These are phyloP conservation scores for Cathartes aura DNA, from an alignment of 2,113 vertebrate genomes.

Conservation along the genomic window DNA sequence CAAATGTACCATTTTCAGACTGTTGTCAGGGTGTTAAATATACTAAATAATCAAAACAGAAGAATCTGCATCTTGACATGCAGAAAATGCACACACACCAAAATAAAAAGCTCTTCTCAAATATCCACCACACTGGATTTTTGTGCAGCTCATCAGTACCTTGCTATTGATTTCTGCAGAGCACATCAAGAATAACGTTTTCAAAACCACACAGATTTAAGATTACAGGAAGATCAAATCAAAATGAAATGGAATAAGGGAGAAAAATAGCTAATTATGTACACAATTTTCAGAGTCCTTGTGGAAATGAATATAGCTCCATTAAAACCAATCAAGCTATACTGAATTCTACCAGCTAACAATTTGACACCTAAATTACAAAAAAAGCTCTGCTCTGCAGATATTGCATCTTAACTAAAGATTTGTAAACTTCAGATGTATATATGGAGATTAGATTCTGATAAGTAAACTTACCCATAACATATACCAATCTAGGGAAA, in stretches of 20 bases:
- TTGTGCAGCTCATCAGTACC: background rate
- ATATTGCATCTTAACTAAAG: background rate
- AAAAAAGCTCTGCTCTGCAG: background rate
- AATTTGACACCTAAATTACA: background rate
- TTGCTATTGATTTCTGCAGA: background rate
- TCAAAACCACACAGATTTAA: background rate
- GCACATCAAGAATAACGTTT: background rate
- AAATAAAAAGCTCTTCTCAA: background rate
- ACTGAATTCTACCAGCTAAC: background rate
- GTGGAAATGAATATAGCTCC: background rate
- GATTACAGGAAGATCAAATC: background rate
- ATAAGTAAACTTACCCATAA: background rate
- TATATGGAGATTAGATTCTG: background rate
- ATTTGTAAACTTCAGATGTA: background rate
- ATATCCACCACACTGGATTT: background rate
- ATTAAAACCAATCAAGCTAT: background rate
- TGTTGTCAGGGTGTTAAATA: background rate
- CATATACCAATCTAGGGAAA: background rate
- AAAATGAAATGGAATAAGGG: background rate
- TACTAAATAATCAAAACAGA: background rate
- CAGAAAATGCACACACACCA: background rate
- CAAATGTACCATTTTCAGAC: background rate
- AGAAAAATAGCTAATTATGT: background rate
- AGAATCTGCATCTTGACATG: background rate
- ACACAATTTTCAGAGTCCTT: background rate